phyloP scores from a whole-genome alignment of 1,140 invertebrate species.

The Phymastichus coffea region DNA sequence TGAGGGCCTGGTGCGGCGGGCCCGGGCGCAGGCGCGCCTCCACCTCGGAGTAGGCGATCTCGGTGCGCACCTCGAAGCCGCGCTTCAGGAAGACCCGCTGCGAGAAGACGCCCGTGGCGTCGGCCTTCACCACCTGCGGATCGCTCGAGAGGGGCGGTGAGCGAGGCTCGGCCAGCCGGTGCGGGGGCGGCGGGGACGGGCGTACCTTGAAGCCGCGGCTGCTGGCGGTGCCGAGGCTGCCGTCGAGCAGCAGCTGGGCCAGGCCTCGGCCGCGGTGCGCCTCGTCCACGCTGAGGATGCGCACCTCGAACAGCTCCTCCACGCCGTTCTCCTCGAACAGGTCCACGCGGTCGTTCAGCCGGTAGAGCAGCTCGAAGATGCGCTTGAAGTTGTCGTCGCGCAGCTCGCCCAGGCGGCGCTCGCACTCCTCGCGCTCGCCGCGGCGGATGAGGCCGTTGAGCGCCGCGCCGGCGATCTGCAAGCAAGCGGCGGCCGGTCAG shows the following conservation, averaged over 20 bases:
- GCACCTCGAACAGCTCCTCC: constrained; percentile 74
- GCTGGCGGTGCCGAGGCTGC: constrained; percentile 65
- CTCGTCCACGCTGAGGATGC: constrained; percentile 75
- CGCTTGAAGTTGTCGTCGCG: constrained; percentile 65
- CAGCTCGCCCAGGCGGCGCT: constrained; percentile 60
- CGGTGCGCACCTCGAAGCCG: constrained; percentile 64
- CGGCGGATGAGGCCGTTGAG: constrained; percentile 64
- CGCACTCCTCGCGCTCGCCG: constrained; percentile 61
- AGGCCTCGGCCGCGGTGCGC: constrained; percentile 69
- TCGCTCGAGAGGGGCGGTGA: too few species aligned
- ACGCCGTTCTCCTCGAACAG: constrained; percentile 66
- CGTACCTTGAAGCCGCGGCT: constrained; percentile 72
- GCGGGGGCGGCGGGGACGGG: too few species aligned
- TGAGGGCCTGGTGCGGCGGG: constrained; percentile 64
- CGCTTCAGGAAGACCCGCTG: constrained; percentile 70
- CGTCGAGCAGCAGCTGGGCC: constrained; percentile 67
- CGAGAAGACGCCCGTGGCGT: constrained; percentile 76
- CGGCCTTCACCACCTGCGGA: constrained; percentile 72
- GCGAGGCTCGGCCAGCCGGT: too few species aligned
- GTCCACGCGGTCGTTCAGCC: constrained; percentile 63
- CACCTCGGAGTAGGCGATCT: constrained; percentile 67
- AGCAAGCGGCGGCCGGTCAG: too few species aligned
- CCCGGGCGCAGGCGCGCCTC: constrained; percentile 60
- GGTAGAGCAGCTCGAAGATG: constrained; percentile 67
- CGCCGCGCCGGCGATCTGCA: constrained; percentile 66